These are phyloP conservation scores for Oceanodroma leucorhoa DNA, from an alignment of 2,797 vertebrate genomes.

Conservation along the genomic window DNA sequence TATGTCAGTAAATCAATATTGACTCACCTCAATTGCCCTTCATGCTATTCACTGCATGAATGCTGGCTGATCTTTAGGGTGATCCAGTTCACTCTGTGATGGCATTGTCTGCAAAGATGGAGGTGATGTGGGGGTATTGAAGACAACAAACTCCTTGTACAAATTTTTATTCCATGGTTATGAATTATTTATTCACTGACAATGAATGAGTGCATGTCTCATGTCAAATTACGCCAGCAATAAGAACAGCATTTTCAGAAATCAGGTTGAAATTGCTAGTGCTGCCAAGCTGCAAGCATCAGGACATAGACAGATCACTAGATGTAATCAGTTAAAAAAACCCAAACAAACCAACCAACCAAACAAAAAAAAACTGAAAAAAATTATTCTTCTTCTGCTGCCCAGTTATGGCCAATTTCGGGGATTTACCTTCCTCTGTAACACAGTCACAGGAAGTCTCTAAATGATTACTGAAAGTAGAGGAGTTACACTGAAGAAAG, in stretches of 20 bases:
- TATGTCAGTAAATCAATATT: constrained; percentile 56
- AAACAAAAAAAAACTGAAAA: background rate
- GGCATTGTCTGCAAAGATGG: background rate
- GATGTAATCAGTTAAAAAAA: background rate
- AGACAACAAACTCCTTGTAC: background rate
- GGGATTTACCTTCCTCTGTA: background rate
- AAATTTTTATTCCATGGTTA: background rate
- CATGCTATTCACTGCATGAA: constrained; percentile 31
- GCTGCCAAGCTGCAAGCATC: background rate
- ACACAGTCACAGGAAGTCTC: background rate
- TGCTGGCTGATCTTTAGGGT: constrained; percentile 18
- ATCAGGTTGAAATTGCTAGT: background rate
- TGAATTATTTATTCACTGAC: background rate
- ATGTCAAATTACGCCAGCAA: background rate
- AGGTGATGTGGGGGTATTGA: background rate
- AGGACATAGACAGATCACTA: background rate
- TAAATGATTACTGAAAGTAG: background rate
- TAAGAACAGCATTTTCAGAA: background rate
- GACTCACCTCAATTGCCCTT: constrained; percentile 49
- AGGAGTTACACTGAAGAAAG: background rate
- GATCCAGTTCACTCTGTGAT: background rate
- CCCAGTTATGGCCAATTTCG: background rate
- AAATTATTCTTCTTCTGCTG: background rate
- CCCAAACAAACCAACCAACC: background rate
- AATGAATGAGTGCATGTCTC: background rate